Percentiles rank a stretch among this genome's conserved stretches.
Conservation (phyloP, 2,888 invertebrate genomes). For the Oxytorus armatus region DNA sequence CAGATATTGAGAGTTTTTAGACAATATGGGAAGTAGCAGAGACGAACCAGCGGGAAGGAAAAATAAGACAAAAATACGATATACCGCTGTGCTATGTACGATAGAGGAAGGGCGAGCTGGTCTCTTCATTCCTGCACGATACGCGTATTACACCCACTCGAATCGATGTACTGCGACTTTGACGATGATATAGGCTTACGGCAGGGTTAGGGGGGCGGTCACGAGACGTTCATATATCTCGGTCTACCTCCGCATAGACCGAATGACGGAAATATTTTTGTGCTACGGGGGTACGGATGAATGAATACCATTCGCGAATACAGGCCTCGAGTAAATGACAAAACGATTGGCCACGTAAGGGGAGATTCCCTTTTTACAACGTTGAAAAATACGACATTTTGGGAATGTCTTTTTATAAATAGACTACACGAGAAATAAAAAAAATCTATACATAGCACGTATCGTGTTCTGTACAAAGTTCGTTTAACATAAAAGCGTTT, state of each 20-base stretch:
- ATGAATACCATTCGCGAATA: neutral
- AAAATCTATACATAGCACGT: no score
- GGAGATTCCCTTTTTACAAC: neutral
- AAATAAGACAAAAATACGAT: neutral
- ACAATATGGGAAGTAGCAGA: neutral
- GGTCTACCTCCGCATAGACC: neutral
- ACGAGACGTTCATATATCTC: conserved; percentile 1
- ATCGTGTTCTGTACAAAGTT: no score
- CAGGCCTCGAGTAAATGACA: neutral
- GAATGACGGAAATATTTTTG: conserved; percentile 28
- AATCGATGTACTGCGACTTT: conserved; percentile 80
- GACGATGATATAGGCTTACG: conserved; percentile 74
- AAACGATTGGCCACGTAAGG: neutral
- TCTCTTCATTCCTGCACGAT: conserved; percentile 5
- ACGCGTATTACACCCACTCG: conserved; percentile 58
- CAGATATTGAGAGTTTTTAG: neutral
- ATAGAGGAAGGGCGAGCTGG: neutral
- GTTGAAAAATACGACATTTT: neutral
- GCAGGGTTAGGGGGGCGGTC: neutral
- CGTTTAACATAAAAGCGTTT: no score
- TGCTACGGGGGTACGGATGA: neutral
- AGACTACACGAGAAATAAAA: no score
- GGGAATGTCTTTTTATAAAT: neutral
- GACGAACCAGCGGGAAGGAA: neutral
- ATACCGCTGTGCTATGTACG: neutral